A percentile compares a stretch with the other conserved stretches of the same genome.
Evolutionary conservation across 2,888 invertebrate genomes (phyloP).

Genomic region (Leptinotarsa peninsularis): DNA sequence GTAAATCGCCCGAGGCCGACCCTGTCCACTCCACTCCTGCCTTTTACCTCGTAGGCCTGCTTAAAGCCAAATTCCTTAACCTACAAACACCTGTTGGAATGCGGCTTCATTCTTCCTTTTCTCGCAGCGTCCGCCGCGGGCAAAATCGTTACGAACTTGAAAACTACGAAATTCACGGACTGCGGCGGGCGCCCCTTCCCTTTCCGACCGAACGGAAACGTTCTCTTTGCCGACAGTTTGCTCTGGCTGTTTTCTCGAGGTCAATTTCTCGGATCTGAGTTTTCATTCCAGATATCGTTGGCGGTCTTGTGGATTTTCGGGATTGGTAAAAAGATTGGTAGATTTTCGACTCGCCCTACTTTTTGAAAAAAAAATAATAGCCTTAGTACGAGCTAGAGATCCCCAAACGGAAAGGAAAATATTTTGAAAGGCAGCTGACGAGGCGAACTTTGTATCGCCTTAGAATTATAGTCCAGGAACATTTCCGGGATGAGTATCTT

Average conservation of each 20-base stretch:
- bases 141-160: conserved; percentile 55
- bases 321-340: not conserved
- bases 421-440: no score
- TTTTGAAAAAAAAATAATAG: not conserved
- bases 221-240: not conserved
- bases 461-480: no score
- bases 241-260: no score
- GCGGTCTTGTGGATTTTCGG: not conserved
- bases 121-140: conserved; percentile 56
- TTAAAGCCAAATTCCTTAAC: conserved; percentile 65
- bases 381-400: no score
- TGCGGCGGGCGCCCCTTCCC: conserved; percentile 16
- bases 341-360: not conserved
- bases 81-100: conserved; percentile 66
- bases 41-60: conserved; percentile 54
- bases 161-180: conserved; percentile 43
- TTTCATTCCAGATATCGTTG: not conserved
- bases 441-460: no score
- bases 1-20: conserved; percentile 27
- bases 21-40: conserved; percentile 40
- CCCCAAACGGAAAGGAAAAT: no score
- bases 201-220: not conserved
- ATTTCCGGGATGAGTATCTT: no score
- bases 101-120: conserved; percentile 64
- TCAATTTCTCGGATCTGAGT: not conserved